Base-by-base conservation (phyloP, 1,140 invertebrate species). In the Drosophila santomea region DNA sequence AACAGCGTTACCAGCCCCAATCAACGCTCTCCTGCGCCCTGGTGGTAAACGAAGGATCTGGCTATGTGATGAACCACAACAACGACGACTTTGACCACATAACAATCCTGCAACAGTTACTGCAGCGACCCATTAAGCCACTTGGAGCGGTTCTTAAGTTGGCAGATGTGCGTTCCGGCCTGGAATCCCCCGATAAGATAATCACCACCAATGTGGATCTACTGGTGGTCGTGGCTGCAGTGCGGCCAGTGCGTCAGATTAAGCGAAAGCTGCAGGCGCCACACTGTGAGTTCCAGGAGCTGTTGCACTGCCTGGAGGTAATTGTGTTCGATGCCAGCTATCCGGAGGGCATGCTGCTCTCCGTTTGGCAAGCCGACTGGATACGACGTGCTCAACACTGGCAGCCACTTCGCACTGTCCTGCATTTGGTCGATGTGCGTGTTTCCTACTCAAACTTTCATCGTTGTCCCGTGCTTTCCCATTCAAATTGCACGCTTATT, bases 31-130 rank as follows among this genome's bases (percentile, higher is more conserved):
- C 91, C 3, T 94, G 92, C 44, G 82, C 85, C 2, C 67, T 96
- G 17, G 93, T 90, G 3, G 73, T 95, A 8, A 94, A 93, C 71
- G 95, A 95, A 78, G 93, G 93, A 12, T 92, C 93, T 3, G 78
- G 93, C 3, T 93, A 94, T 14, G 77, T 94, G 35, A 61, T 80
- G 6, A 93, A 94, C 71, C 92, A 91, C 28, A 56, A 59, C 14
- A 8, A 20, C 17, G 48, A 84, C 0, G 90, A 94, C 52, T 80
- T 89, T 15, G 91, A 93, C 2, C 88, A 89, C 36, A 62, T 78
- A 32, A 15, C 73, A 25, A 59, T 85, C 25, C 58, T 91, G 84
- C 62, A 45, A 52, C 14, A 63, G 25, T 59, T 92, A 93, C 17
- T 69, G 88, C 25, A 81, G 45, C 45, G 67, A 5, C 93, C 95